Evolutionary conservation across 2,113 vertebrate genomes (phyloP).

Genomic region (Pelecanus crispus): DNA sequence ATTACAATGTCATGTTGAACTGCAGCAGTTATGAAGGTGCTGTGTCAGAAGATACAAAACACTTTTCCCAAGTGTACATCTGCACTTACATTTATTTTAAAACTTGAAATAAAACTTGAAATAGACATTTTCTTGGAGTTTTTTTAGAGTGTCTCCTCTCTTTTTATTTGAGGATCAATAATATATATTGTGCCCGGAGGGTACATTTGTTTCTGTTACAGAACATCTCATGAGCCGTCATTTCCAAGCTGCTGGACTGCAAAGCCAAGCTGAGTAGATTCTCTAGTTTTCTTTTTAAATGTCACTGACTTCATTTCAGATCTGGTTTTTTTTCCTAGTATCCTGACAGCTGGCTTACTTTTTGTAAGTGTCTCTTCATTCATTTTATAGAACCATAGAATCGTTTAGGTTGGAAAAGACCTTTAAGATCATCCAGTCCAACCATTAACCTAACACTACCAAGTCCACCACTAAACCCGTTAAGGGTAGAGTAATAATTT

Average conservation of each 20-base stretch:
- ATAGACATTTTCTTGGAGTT: constrained; percentile 4
- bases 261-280: constrained; percentile 45
- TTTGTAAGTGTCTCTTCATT: constrained; percentile 2
- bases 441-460: too few relatives aligned
- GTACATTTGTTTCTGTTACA: constrained; percentile 61
- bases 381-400: too few relatives aligned
- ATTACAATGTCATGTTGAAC: constrained; percentile 25
- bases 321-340: not conserved
- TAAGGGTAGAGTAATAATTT: too few relatives aligned
- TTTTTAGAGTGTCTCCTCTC: constrained; percentile 44
- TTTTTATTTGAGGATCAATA: constrained; percentile 55
- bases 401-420: too few relatives aligned
- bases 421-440: too few relatives aligned
- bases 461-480: too few relatives aligned
- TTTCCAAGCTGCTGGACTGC: constrained; percentile 53
- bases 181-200: constrained; percentile 15
- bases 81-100: constrained; percentile 20
- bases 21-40: constrained; percentile 40
- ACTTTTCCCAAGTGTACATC: not conserved
- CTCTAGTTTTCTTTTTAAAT: constrained; percentile 62
- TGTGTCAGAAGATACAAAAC: constrained; percentile 30
- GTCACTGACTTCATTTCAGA: constrained; percentile 59
- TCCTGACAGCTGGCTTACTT: constrained; percentile 8
- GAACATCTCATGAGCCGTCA: constrained; percentile 45
- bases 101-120: constrained; percentile 20